Conservation (phyloP, 2,113 vertebrate species). For the Myotis lucifugus region DNA sequence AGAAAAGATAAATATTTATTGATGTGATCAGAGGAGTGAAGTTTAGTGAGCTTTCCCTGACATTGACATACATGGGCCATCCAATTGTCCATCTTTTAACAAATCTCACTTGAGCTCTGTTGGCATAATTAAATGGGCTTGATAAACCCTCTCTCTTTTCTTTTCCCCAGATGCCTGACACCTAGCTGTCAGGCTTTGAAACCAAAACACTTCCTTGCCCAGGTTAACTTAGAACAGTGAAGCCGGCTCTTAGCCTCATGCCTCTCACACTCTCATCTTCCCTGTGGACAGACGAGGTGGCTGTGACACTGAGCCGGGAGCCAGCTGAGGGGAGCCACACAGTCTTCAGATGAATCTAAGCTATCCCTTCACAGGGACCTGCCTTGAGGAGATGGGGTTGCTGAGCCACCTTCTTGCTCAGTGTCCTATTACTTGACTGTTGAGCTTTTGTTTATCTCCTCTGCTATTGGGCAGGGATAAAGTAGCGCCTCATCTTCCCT, state of each 20-base stretch:
- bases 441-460: background rate
- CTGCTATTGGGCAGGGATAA: background rate
- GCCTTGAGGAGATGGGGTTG: background rate
- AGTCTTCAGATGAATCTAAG: background rate
- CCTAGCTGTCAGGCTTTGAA: conserved; percentile 7
- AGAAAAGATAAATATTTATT: conserved; percentile 47
- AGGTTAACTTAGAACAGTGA: background rate
- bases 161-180: background rate
- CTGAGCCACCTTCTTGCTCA: background rate
- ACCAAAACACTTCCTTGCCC: background rate
- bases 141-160: conserved; percentile 11
- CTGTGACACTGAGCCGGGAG: background rate
- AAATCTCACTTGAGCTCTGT: conserved; percentile 48
- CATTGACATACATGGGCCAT: background rate
- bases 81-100: background rate
- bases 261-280: background rate
- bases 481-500: background rate
- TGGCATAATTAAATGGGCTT: conserved; percentile 39
- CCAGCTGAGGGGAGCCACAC: background rate
- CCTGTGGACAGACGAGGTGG: background rate
- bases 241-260: background rate
- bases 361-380: background rate
- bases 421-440: background rate
- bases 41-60: conserved; percentile 44
- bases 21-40: background rate